Conservation (phyloP, 2,113 vertebrate species). For the Excalfactoria chinensis region DNA sequence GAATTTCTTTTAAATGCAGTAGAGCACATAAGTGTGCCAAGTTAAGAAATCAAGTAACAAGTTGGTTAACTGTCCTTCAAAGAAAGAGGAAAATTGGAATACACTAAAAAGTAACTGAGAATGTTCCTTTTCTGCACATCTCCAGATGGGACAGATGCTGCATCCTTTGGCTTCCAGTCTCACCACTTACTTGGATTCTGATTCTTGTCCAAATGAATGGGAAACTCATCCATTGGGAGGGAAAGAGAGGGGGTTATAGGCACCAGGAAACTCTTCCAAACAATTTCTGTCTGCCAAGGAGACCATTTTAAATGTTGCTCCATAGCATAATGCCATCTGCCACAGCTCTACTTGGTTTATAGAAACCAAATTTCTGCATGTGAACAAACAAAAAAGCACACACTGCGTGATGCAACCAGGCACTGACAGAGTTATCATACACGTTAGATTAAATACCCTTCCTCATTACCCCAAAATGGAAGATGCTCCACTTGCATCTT, state of each 20-base stretch:
- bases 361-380: constrained; percentile 1
- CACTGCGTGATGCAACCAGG: not conserved
- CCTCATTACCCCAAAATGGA: not conserved
- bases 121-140: constrained; percentile 21
- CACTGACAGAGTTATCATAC: not conserved
- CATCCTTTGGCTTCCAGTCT: constrained; percentile 29
- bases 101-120: constrained; percentile 24
- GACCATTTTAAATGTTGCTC: constrained; percentile 26
- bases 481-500: not conserved
- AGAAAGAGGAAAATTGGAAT: constrained; percentile 26
- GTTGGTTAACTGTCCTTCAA: constrained; percentile 1
- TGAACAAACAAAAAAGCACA: not conserved
- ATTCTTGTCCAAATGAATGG: constrained; percentile 41
- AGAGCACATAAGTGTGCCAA: not conserved
- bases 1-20: not conserved
- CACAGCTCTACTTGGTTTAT: constrained; percentile 18
- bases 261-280: constrained; percentile 16
- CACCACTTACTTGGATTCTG: constrained; percentile 26
- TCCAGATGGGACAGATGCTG: constrained; percentile 48
- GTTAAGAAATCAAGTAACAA: constrained; percentile 23
- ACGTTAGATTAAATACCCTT: not conserved
- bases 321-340: not conserved
- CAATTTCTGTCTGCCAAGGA: constrained; percentile 35
- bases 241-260: not conserved
- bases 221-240: constrained; percentile 55